Conservation (phyloP, 2,888 invertebrate genomes). For the Allygus modestus region DNA sequence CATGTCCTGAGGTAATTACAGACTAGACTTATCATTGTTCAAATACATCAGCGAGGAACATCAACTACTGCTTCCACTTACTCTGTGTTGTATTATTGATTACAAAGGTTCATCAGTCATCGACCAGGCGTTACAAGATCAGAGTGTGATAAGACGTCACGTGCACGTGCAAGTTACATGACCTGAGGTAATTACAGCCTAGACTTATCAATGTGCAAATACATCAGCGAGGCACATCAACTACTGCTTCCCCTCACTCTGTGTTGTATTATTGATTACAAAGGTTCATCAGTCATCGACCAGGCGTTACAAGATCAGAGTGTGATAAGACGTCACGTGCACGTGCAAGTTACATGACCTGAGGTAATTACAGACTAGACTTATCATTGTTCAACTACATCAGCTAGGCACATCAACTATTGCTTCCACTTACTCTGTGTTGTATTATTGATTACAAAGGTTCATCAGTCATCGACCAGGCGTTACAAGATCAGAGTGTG, state of each 20-base stretch:
- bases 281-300: conserved; percentile 10
- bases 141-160: conserved; percentile 9
- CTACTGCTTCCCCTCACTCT: not conserved
- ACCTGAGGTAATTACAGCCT: conserved; percentile 3
- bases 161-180: conserved; percentile 9
- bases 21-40: conserved; percentile 12
- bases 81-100: conserved; percentile 19
- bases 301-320: not conserved
- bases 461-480: conserved; percentile 1
- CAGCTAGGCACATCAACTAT: not conserved
- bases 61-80: not conserved
- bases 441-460: conserved; percentile 23
- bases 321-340: conserved; percentile 10
- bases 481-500: not conserved
- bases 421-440: not conserved
- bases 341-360: not conserved
- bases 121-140: not conserved
- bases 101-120: conserved; percentile 19
- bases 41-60: conserved; percentile 20
- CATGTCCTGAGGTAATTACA: conserved; percentile 2
- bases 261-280: conserved; percentile 26
- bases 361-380: conserved; percentile 13
- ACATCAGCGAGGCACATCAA: conserved; percentile 16
- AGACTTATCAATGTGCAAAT: conserved; percentile 25
- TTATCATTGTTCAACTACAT: conserved; percentile 24